Evolutionary conservation across 2,797 vertebrate genomes (phyloP).

Genomic region (Myotis daubentonii): DNA sequence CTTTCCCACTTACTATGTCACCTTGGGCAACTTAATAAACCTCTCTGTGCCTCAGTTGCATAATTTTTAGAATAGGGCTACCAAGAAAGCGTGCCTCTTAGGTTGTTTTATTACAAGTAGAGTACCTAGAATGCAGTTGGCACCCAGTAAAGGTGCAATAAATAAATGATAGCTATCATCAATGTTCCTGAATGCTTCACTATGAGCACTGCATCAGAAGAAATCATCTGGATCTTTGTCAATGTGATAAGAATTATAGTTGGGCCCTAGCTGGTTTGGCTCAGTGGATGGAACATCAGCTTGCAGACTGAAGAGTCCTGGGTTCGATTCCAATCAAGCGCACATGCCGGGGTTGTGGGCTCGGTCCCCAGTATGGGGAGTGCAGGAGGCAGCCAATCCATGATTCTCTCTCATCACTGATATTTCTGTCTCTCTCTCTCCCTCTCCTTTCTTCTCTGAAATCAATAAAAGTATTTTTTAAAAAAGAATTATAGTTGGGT

Average conservation of each 20-base stretch:
- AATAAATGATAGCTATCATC: background rate
- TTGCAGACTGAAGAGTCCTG: no score
- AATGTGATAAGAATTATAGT: background rate
- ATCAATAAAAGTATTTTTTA: no score
- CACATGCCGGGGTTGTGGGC: no score
- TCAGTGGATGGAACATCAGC: no score
- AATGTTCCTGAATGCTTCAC: background rate
- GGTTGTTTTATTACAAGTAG: background rate
- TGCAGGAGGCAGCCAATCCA: no score
- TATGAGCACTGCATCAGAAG: background rate
- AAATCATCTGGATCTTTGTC: background rate
- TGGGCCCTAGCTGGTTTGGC: no score
- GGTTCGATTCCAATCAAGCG: no score
- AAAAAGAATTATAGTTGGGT: no score
- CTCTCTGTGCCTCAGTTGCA: background rate
- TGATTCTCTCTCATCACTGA: no score
- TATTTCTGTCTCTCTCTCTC: no score
- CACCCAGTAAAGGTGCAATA: background rate
- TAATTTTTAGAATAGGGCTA: background rate
- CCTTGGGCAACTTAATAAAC: background rate
- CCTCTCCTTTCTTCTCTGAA: no score
- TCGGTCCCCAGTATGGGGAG: no score
- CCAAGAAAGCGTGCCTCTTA: rapidly evolving
- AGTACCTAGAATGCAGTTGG: background rate
- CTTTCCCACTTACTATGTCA: background rate